These are phyloP conservation scores for Dufourea novaeangliae DNA, from an alignment of 1,140 invertebrate species.

Conservation along the genomic window DNA sequence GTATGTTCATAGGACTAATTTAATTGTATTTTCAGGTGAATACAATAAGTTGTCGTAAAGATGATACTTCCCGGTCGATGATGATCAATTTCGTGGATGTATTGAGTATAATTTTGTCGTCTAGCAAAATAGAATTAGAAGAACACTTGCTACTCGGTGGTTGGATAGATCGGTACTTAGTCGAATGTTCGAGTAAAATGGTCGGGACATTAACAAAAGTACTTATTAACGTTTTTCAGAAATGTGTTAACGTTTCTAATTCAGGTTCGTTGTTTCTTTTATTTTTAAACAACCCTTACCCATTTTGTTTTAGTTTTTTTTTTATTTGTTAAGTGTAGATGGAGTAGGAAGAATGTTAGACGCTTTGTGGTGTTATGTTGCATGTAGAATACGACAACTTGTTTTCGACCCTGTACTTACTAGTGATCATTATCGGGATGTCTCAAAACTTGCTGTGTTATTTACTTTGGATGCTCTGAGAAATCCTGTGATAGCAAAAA, in stretches of 20 bases:
- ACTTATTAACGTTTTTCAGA: slow-evolving; percentile 69
- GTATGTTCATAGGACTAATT: neutral
- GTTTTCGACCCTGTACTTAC: slow-evolving; percentile 67
- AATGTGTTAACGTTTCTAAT: slow-evolving; percentile 60
- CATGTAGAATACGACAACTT: slow-evolving; percentile 73
- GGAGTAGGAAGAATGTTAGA: slow-evolving; percentile 68
- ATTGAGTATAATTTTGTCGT: slow-evolving; percentile 71
- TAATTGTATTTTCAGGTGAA: slow-evolving; percentile 67
- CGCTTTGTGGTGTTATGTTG: slow-evolving; percentile 74
- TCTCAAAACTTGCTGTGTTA: slow-evolving; percentile 74
- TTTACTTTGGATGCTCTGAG: slow-evolving; percentile 76
- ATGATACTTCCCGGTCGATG: slow-evolving; percentile 70
- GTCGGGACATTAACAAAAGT: slow-evolving; percentile 67
- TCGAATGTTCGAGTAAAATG: slow-evolving; percentile 70
- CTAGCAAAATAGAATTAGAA: slow-evolving; percentile 69
- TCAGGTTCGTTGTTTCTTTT: slow-evolving; percentile 36
- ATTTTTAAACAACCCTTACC: neutral
- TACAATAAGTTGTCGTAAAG: slow-evolving; percentile 71
- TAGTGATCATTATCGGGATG: slow-evolving; percentile 68
- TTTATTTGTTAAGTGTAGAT: slow-evolving; percentile 18
- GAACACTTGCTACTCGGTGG: slow-evolving; percentile 77
- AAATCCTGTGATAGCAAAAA: slow-evolving; percentile 69
- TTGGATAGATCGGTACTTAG: slow-evolving; percentile 77
- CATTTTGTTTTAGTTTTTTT: neutral
- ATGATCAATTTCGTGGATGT: slow-evolving; percentile 78